These are phyloP conservation scores for Nicator chloris DNA, from an alignment of 2,113 vertebrate genomes.

Conservation along the genomic window DNA sequence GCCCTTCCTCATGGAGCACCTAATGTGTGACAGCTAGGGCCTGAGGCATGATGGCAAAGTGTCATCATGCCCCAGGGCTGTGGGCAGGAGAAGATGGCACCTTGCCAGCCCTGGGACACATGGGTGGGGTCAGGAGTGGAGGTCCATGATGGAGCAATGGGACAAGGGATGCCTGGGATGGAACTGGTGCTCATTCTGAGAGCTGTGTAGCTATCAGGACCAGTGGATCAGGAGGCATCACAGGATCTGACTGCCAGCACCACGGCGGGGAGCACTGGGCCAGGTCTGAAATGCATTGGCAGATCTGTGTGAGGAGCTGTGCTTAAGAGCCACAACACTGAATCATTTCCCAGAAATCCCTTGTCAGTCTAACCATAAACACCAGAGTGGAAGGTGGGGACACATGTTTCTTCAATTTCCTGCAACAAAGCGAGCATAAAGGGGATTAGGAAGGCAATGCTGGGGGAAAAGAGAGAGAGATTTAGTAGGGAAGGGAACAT, in stretches of 20 bases:
- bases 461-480: background rate
- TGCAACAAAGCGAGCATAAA: slow-evolving; percentile 28
- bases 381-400: slow-evolving; percentile 4
- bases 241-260: background rate
- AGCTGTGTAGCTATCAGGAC: background rate
- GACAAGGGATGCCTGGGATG: background rate
- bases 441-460: slow-evolving; percentile 35
- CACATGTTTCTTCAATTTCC: slow-evolving; percentile 23
- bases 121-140: accelerated
- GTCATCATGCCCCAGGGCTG: accelerated
- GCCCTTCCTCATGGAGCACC: background rate
- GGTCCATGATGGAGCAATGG: background rate
- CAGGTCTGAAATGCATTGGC: background rate
- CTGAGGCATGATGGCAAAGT: background rate
- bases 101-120: background rate
- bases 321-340: slow-evolving; percentile 30
- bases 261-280: accelerated
- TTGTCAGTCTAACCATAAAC: slow-evolving; percentile 37
- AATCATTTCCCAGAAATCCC: slow-evolving; percentile 50
- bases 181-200: background rate
- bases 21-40: background rate
- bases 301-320: background rate
- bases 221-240: background rate
- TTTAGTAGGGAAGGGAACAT: slow-evolving; percentile 23
- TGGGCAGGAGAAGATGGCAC: background rate